Percentiles rank a stretch among this genome's conserved stretches.
Conservation (phyloP, 2,888 invertebrate genomes). For the Toxonevra muliebris region DNA sequence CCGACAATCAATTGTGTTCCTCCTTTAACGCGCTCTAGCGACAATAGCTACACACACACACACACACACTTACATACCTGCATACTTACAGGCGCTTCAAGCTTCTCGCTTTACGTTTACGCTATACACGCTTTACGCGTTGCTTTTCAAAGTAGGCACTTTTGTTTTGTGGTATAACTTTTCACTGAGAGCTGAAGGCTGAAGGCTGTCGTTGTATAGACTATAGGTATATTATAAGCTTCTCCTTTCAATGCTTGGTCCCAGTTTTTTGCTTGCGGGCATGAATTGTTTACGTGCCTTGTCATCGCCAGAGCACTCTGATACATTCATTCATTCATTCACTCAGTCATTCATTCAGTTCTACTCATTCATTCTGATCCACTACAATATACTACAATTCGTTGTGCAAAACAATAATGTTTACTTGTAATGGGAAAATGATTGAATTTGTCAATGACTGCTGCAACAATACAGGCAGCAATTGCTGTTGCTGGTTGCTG, state of each 20-base stretch:
- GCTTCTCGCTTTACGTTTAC: too few species aligned
- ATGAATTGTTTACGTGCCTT: constrained; percentile 16
- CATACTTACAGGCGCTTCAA: too few species aligned
- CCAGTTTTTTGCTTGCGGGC: background rate
- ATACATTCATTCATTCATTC: background rate
- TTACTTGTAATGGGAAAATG: constrained; percentile 57
- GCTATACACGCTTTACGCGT: too few species aligned
- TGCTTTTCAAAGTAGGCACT: too few species aligned
- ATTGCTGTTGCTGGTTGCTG: background rate
- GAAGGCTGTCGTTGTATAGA: too few species aligned
- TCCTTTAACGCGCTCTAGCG: background rate
- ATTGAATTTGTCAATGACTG: constrained; percentile 59
- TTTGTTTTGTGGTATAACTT: too few species aligned
- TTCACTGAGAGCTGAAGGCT: too few species aligned
- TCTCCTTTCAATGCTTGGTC: too few species aligned
- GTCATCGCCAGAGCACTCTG: constrained; percentile 13
- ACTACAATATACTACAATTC: background rate
- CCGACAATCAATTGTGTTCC: constrained; percentile 41
- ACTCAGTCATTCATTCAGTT: background rate
- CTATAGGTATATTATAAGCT: too few species aligned
- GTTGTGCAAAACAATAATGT: constrained; percentile 41
- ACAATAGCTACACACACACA: background rate
- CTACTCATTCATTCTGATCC: background rate
- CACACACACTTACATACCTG: too few species aligned
- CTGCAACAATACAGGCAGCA: constrained; percentile 14